Conservation (phyloP, 2,888 invertebrate species). For the Thelaira solivaga region DNA sequence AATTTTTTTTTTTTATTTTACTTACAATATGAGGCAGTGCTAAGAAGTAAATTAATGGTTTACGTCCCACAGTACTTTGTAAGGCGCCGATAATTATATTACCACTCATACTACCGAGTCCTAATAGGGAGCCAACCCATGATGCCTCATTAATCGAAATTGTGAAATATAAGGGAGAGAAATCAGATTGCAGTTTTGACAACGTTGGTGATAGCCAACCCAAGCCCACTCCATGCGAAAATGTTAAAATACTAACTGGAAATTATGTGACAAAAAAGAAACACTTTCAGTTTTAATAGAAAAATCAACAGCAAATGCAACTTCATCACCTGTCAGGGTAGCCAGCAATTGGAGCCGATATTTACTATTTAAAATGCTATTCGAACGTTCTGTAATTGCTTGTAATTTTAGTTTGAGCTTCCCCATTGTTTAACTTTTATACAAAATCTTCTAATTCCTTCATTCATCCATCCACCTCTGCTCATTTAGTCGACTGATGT, state of each 20-base stretch:
- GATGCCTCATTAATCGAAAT: constrained; percentile 69
- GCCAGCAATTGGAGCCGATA: constrained; percentile 68
- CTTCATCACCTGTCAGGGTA: constrained; percentile 66
- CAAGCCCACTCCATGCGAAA: constrained; percentile 73
- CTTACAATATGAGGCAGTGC: constrained; percentile 71
- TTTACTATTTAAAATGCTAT: constrained; percentile 45
- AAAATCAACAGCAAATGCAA: background rate
- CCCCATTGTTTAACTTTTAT: background rate
- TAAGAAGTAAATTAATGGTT: constrained; percentile 68
- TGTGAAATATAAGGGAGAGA: constrained; percentile 67
- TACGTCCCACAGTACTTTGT: constrained; percentile 70
- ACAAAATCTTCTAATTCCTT: too few species aligned
- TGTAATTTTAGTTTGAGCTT: constrained; percentile 6
- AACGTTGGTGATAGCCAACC: constrained; percentile 75
- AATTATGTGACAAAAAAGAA: constrained; percentile 3
- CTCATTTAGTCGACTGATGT: too few species aligned
- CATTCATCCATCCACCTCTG: too few species aligned
- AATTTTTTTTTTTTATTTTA: background rate
- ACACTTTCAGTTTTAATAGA: background rate
- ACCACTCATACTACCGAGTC: constrained; percentile 71
- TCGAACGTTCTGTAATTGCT: constrained; percentile 16
- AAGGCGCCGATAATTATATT: constrained; percentile 70
- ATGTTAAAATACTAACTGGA: constrained; percentile 72
- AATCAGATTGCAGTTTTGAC: constrained; percentile 66
- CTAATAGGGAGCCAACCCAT: constrained; percentile 73